Percentiles rank a stretch among this genome's conserved stretches.
Evolutionary conservation across 1,140 invertebrate species (phyloP).

Genomic region (Melanaphis sacchari): DNA sequence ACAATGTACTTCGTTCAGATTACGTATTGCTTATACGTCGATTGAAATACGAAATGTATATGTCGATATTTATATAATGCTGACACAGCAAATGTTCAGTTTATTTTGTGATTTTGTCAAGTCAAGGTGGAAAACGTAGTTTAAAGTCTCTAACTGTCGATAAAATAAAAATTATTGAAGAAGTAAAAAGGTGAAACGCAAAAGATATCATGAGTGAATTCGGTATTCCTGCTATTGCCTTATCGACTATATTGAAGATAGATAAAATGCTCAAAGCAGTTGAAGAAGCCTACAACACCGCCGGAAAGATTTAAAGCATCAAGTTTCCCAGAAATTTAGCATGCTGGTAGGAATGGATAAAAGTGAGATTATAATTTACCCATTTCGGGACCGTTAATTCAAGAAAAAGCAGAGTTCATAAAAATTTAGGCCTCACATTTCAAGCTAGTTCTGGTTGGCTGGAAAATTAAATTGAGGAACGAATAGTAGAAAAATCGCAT

Average conservation of each 20-base stretch:
- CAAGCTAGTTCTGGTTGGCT: conserved; percentile 63
- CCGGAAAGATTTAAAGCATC: not conserved
- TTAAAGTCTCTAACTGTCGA: too few species aligned
- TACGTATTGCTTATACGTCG: too few species aligned
- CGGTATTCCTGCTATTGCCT: not conserved
- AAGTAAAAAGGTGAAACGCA: too few species aligned
- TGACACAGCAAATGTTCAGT: too few species aligned
- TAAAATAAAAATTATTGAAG: too few species aligned
- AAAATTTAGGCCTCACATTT: conserved; percentile 56
- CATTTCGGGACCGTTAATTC: conserved; percentile 57
- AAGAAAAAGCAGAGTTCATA: conserved; percentile 61
- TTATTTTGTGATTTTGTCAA: conserved; percentile 63
- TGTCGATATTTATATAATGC: too few species aligned
- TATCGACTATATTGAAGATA: conserved; percentile 25
- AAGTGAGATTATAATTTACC: not conserved
- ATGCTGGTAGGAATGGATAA: not conserved
- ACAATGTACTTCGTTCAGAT: too few species aligned
- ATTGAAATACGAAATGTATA: too few species aligned
- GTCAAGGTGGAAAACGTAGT: too few species aligned
- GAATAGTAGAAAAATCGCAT: conserved; percentile 59
- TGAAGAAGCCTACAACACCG: not conserved
- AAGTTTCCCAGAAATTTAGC: not conserved
- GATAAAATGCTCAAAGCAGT: not conserved
- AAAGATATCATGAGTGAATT: conserved; percentile 67
- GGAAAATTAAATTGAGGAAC: conserved; percentile 62